Base-by-base conservation (phyloP, 2,113 vertebrate genomes). In the Gambusia holbrooki region DNA sequence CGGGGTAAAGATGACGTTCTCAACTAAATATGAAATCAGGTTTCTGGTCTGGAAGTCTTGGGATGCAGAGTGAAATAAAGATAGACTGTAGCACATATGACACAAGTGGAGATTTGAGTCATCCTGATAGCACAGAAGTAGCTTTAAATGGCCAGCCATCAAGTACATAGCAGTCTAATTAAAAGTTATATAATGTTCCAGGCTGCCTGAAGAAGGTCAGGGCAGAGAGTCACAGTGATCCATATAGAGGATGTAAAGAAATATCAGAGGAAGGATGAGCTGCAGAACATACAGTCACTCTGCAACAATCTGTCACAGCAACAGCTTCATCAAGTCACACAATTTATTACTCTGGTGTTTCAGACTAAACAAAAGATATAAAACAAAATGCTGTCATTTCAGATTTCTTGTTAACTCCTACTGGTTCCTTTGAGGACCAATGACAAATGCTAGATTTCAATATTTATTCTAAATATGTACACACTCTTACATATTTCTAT, bases 141-240 rank as follows among this genome's bases (percentile, higher is more conserved):
- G 70, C 30, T 74, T 71, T 81, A 78, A 28, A 67, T 66, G 73
- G 45, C 79, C 54, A 51, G 28, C 35, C 27, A 61, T 35, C 51
- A 48, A 62, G 76, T 69, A 73, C 45, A 48, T 48, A 45, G 28
- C 30, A 37, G 76, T 27, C 66, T 87, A 69, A 86, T 88, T 73
- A 77, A 84, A 66, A 42, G 61, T 81, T 83, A 80, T 28, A 68
- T 74, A 68, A 73, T n/a, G 29, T 74, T 12, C 29, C n/a, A 58
- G 62, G 64, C 74, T 74, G 32, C 37, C 54, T 63, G n/a, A 48
- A 9, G 62, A 73, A 81, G 45, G 35, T 73, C 63, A 37, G 28
- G 14, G 29, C 35, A 62, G 48, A 58, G 54, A 68, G 45, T 7
- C 64, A 67, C 64, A 1, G 30, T 17, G 15, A 32, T 48, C 45